phyloP scores from a whole-genome alignment of 2,113 vertebrate species.

The Rhadina sibilatrix region DNA sequence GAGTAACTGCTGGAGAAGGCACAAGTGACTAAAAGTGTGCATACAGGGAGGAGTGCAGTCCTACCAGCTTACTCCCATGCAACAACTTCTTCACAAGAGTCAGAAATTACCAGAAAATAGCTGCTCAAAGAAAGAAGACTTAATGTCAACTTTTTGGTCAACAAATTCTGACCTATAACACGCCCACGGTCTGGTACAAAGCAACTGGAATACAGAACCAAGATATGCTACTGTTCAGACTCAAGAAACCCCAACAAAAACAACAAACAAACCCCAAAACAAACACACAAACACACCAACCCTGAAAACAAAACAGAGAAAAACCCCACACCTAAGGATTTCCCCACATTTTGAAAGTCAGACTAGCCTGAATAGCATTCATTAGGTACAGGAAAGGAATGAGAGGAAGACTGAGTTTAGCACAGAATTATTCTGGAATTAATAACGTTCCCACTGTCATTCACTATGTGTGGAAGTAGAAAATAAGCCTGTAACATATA shows the following conservation, averaged over 20 bases:
- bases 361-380: neutral
- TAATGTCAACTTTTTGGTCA: neutral
- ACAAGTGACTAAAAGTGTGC: conserved; percentile 24
- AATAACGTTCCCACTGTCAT: neutral
- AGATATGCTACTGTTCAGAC: neutral
- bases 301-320: neutral
- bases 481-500: neutral
- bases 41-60: conserved; percentile 26
- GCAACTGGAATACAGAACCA: neutral
- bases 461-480: neutral
- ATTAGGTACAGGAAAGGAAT: neutral
- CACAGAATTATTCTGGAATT: neutral
- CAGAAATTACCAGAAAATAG: neutral
- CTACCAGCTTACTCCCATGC: conserved; percentile 18
- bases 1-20: conserved; percentile 34
- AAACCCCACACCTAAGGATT: neutral
- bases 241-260: neutral
- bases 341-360: neutral
- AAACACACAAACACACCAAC: neutral
- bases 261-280: neutral
- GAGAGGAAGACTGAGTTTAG: neutral
- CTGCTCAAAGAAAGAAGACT: neutral
- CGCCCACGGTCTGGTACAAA: neutral
- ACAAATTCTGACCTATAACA: neutral
- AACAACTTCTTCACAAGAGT: neutral